Conservation (phyloP, 2,113 vertebrate genomes). For the Podocnemis expansa region DNA sequence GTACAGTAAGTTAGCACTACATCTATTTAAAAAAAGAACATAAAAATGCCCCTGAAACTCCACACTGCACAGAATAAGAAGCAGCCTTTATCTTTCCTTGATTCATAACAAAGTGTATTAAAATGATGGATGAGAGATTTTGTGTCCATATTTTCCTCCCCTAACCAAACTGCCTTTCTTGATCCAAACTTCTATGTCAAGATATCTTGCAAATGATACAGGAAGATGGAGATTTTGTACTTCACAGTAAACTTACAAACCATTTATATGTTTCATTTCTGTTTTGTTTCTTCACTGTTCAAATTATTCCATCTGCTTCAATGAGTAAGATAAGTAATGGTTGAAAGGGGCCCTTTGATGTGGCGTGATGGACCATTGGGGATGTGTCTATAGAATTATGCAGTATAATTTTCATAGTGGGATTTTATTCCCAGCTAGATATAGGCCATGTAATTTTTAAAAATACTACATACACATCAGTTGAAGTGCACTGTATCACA, state of each 20-base stretch:
- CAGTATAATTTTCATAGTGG: background rate
- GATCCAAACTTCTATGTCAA: conserved; percentile 44
- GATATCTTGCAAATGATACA: background rate
- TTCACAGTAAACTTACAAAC: conserved; percentile 38
- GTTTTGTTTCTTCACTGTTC: background rate
- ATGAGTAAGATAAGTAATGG: conserved; percentile 37
- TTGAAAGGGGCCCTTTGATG: conserved; percentile 55
- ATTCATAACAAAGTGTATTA: conserved; percentile 51
- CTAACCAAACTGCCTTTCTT: conserved; percentile 70
- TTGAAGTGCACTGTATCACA: background rate
- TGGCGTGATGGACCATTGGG: conserved; percentile 41
- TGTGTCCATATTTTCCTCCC: conserved; percentile 61
- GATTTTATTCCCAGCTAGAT: background rate
- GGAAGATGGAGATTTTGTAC: conserved; percentile 45
- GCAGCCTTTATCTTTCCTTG: conserved; percentile 64
- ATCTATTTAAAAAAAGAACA: background rate
- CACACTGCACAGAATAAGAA: conserved; percentile 20
- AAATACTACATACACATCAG: background rate
- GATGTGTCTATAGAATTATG: background rate
- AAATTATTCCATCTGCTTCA: background rate
- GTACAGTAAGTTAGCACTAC: no score
- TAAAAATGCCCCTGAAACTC: background rate
- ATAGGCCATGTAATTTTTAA: background rate
- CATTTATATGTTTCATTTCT: conserved; percentile 45
- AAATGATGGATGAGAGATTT: conserved; percentile 70